phyloP scores from a whole-genome alignment of 2,888 invertebrate species.

The Lapara coniferarum region DNA sequence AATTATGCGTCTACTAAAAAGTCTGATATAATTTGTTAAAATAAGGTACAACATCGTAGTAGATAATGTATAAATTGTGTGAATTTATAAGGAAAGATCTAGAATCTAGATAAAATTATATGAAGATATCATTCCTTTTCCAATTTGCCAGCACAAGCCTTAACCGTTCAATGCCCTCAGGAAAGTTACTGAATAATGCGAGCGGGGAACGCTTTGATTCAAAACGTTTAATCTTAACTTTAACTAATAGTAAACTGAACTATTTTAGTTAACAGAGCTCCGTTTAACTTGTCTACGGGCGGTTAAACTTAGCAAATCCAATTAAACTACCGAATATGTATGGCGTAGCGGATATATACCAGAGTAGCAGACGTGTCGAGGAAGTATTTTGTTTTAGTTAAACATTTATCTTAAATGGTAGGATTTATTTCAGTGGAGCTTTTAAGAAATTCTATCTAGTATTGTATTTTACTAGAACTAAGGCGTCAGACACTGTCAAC shows the following conservation, averaged over 20 bases:
- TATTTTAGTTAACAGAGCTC: slow-evolving; percentile 18
- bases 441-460: background rate
- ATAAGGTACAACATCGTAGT: no score
- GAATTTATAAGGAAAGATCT: no score
- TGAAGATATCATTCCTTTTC: background rate
- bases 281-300: slow-evolving; percentile 16
- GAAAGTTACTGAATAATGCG: slow-evolving; percentile 2
- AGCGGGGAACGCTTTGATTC: slow-evolving; percentile 17
- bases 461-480: no score
- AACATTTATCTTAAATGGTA: background rate
- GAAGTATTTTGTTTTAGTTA: background rate
- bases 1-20: no score
- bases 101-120: no score
- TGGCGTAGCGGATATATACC: slow-evolving; percentile 7
- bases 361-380: slow-evolving; percentile 6
- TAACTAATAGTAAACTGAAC: slow-evolving; percentile 22
- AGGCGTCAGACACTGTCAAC: background rate
- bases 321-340: slow-evolving; percentile 19
- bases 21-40: no score
- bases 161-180: background rate
- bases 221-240: slow-evolving; percentile 18
- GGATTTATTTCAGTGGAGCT: background rate
- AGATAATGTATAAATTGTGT: no score
- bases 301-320: slow-evolving; percentile 15
- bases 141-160: background rate